These are phyloP conservation scores for Drosophila ustulata DNA, from an alignment of 2,888 invertebrate species.

Conservation along the genomic window DNA sequence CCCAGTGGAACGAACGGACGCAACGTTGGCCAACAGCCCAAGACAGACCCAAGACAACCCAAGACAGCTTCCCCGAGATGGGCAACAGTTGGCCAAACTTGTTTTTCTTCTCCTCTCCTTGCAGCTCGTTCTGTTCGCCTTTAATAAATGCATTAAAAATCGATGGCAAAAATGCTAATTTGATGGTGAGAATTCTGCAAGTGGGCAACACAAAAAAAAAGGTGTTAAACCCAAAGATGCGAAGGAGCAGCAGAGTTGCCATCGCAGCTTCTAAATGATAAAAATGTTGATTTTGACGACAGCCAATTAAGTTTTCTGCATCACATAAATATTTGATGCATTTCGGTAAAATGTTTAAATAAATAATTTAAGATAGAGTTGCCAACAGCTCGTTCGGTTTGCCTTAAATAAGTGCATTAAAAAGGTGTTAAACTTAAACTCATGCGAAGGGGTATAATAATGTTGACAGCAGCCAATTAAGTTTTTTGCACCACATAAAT, in stretches of 20 bases:
- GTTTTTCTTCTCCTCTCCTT: slow-evolving; percentile 34
- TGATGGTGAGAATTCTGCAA: slow-evolving; percentile 21
- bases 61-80: slow-evolving; percentile 24
- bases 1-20: slow-evolving; percentile 47
- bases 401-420: slow-evolving; percentile 48
- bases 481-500: neutral
- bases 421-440: slow-evolving; percentile 35
- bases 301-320: neutral
- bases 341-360: too few relatives aligned
- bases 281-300: neutral
- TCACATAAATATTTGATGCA: neutral
- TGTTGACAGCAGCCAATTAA: neutral
- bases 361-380: too few relatives aligned
- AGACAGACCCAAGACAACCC: neutral
- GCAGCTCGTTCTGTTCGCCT: slow-evolving; percentile 14
- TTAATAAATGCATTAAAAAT: slow-evolving; percentile 52
- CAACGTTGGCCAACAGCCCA: slow-evolving; percentile 8
- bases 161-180: slow-evolving; percentile 48
- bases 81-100: slow-evolving; percentile 37
- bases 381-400: slow-evolving; percentile 8
- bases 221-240: slow-evolving; percentile 29
- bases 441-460: neutral
- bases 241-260: slow-evolving; percentile 6
- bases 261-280: neutral
- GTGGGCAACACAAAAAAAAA: slow-evolving; percentile 18